Conservation (phyloP, 2,113 vertebrate species). For the Neodontobutis hainanensis region DNA sequence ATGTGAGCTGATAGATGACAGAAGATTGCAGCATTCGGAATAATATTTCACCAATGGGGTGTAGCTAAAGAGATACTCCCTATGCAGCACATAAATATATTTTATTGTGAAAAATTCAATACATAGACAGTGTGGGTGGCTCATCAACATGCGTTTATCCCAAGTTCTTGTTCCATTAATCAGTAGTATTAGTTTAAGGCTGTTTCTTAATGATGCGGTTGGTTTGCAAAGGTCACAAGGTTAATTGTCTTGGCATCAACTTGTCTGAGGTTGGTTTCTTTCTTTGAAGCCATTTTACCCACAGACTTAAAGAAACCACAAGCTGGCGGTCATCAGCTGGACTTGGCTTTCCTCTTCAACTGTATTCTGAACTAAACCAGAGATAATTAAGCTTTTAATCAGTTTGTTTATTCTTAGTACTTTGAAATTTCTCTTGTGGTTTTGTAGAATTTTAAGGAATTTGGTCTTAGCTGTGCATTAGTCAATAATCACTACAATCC, state of each 20-base stretch:
- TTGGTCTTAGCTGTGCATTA: neutral
- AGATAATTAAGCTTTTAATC: constrained; percentile 47
- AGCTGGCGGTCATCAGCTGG: constrained; percentile 24
- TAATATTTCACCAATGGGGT: constrained; percentile 16
- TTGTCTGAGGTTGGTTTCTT: constrained; percentile 31
- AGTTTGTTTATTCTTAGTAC: constrained; percentile 37
- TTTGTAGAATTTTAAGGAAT: constrained; percentile 15
- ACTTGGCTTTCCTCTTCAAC: constrained; percentile 22
- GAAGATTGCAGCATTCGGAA: constrained; percentile 12
- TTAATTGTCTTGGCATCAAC: constrained; percentile 60
- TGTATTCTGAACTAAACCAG: constrained; percentile 24
- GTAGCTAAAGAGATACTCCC: constrained; percentile 11
- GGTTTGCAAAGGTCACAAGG: constrained; percentile 46
- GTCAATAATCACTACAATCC: neutral
- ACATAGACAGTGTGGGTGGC: neutral
- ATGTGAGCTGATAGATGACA: constrained; percentile 54
- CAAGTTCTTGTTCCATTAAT: constrained; percentile 24
- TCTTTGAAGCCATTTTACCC: neutral
- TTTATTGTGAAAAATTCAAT: neutral
- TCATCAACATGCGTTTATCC: constrained; percentile 17
- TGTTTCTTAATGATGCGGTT: constrained; percentile 47
- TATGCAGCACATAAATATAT: neutral
- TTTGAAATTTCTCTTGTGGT: constrained; percentile 22
- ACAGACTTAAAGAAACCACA: constrained; percentile 11
- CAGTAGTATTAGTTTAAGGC: constrained; percentile 20